Base-by-base conservation (phyloP, 2,888 invertebrate genomes). In the Linyphia triangularis region DNA sequence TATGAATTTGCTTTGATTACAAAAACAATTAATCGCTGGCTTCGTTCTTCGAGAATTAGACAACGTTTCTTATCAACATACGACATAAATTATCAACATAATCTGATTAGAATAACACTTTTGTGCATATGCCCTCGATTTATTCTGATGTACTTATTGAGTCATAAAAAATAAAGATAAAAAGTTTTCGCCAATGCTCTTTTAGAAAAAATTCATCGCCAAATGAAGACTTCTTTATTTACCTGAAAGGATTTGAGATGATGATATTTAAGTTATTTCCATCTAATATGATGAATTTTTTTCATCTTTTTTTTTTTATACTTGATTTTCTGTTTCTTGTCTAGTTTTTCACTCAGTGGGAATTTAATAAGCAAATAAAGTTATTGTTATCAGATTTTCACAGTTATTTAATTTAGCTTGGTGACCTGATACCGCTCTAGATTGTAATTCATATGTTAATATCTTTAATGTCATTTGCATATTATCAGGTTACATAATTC, bases 391-490 rank as follows among this genome's bases (percentile, higher is more conserved):
- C 78, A 43, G 78, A 79, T 79, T 77, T 63, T 24, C 24, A 16
- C 26, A 9, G 19, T 79, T 65, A n/a, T 78, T 43, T 70, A 70
- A 70, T 43, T 37, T 37, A 26, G 43, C 40, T 24, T 26, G 40
- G 9, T 43, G n/a, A 2, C 6, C 61, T 37, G 77, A 77, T 77
- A 77, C 26, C 26, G 33, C 22, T 63, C 40, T 19, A 82, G 70
- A 61, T 82, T 28, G 37, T 28, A 16, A 82, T 84, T 84, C 65
- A 37, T 77, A 75, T 77, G 77, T 30, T 67, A 84, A 84, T 84
- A 69, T 37, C n/a, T 33, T 9, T 22, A 28, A 13, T 19, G 37
- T 57, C 75, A 84, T 84, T 84, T 84, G 75, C 84, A 84, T 84
- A 75, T 84, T 67, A 77, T 77, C 67, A 10, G 19, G n/a, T 26